Conservation (phyloP, 2,888 invertebrate species). For the Diaphora mendica region DNA sequence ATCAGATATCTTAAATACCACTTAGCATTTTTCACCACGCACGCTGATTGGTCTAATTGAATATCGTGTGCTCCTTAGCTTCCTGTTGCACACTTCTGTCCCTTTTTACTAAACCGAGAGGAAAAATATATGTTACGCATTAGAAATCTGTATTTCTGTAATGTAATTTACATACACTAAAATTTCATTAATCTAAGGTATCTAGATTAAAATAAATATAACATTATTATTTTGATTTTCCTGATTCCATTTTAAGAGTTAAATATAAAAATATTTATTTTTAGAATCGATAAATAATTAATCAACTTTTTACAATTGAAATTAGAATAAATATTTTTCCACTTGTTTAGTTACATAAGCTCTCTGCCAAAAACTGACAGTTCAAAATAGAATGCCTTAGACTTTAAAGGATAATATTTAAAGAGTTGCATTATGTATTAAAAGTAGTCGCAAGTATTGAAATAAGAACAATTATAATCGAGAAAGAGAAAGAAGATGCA, state of each 20-base stretch:
- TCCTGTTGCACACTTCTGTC: background rate
- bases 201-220: background rate
- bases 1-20: background rate
- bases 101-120: no score
- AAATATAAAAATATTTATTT: background rate
- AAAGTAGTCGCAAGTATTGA: conserved; percentile 17
- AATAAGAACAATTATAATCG: conserved; percentile 18
- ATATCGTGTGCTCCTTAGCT: background rate
- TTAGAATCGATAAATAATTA: no score
- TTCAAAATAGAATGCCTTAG: background rate
- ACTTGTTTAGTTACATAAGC: background rate
- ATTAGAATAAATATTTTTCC: background rate
- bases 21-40: background rate
- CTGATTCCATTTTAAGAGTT: background rate
- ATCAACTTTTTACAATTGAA: background rate
- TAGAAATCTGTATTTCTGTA: background rate
- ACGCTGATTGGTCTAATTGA: background rate
- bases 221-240: background rate
- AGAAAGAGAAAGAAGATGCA: conserved; percentile 22
- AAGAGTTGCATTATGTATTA: conserved; percentile 1
- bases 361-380: background rate
- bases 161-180: background rate
- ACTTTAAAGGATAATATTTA: background rate
- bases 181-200: background rate
- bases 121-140: background rate